These are phyloP conservation scores for Tipula vernalis DNA, from an alignment of 2,888 invertebrate genomes.

Conservation along the genomic window DNA sequence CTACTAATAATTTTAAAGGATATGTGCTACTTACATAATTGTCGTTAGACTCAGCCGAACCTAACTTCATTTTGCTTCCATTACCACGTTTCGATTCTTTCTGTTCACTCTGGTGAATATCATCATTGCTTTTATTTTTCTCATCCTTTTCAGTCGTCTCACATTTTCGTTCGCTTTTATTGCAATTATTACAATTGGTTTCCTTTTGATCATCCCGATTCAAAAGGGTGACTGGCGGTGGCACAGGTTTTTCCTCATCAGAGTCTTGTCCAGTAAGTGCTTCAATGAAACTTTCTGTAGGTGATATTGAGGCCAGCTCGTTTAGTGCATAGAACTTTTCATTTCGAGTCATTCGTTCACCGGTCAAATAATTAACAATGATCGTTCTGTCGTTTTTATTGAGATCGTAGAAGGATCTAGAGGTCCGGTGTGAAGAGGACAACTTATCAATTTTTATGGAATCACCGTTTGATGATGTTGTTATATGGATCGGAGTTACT, in stretches of 20 bases:
- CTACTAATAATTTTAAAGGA: too few species aligned
- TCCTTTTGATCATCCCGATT: neutral
- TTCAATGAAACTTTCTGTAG: conserved; percentile 22
- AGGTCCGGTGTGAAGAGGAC: neutral
- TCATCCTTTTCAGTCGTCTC: neutral
- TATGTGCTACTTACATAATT: neutral
- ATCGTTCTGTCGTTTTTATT: conserved; percentile 18
- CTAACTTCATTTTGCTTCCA: neutral
- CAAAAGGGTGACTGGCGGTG: neutral
- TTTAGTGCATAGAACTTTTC: conserved; percentile 35
- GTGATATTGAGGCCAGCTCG: conserved; percentile 33
- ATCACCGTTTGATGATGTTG: neutral
- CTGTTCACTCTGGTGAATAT: neutral
- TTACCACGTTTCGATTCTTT: neutral
- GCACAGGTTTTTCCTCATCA: neutral
- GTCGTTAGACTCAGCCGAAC: neutral
- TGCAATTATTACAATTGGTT: neutral
- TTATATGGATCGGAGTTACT: neutral
- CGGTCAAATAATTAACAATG: conserved; percentile 27
- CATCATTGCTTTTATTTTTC: neutral
- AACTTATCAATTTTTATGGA: neutral
- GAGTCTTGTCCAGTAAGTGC: neutral
- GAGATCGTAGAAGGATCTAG: neutral
- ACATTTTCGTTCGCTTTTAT: neutral
- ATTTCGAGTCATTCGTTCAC: conserved; percentile 31